These are phyloP conservation scores for Epistrophe eligans DNA, from an alignment of 2,888 invertebrate genomes.

Conservation along the genomic window DNA sequence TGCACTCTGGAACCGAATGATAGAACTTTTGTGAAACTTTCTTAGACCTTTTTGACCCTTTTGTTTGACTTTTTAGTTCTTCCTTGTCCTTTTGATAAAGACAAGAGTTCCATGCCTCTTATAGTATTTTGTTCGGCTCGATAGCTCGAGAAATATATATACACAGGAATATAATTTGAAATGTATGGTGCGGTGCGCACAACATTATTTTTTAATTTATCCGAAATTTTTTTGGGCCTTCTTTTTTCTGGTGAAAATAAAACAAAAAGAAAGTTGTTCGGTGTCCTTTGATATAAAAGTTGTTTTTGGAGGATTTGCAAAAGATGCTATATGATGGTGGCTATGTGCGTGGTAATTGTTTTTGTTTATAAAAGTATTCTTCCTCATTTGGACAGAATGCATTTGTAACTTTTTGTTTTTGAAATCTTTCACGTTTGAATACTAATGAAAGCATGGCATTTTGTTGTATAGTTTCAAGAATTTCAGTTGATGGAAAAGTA, in stretches of 20 bases:
- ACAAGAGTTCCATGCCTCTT: slow-evolving; percentile 15
- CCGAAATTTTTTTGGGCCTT: slow-evolving; percentile 45
- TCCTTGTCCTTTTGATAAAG: slow-evolving; percentile 28
- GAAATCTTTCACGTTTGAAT: slow-evolving; percentile 37
- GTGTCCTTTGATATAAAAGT: slow-evolving; percentile 62
- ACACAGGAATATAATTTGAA: slow-evolving; percentile 42
- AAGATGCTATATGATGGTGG: slow-evolving; percentile 4
- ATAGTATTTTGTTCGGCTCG: not conserved
- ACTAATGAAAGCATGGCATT: slow-evolving; percentile 54
- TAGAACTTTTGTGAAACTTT: slow-evolving; percentile 56
- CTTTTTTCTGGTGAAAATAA: slow-evolving; percentile 29
- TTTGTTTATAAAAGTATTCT: slow-evolving; percentile 64
- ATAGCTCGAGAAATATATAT: not conserved
- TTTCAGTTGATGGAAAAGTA: not conserved
- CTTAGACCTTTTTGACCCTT: slow-evolving; percentile 54
- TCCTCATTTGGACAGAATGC: slow-evolving; percentile 67
- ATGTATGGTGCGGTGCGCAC: slow-evolving; percentile 42
- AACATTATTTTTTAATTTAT: slow-evolving; percentile 63
- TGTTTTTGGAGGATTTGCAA: slow-evolving; percentile 30
- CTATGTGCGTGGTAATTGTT: slow-evolving; percentile 63
- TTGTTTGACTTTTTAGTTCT: not conserved
- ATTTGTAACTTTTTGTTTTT: slow-evolving; percentile 53
- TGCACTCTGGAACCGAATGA: slow-evolving; percentile 49
- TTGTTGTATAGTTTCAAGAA: not conserved
- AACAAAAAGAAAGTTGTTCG: slow-evolving; percentile 22